Evolutionary conservation across 1,140 invertebrate genomes (phyloP), one percentile per base, ranked within the genome.

Genomic region (Adelges cooleyi): DNA sequence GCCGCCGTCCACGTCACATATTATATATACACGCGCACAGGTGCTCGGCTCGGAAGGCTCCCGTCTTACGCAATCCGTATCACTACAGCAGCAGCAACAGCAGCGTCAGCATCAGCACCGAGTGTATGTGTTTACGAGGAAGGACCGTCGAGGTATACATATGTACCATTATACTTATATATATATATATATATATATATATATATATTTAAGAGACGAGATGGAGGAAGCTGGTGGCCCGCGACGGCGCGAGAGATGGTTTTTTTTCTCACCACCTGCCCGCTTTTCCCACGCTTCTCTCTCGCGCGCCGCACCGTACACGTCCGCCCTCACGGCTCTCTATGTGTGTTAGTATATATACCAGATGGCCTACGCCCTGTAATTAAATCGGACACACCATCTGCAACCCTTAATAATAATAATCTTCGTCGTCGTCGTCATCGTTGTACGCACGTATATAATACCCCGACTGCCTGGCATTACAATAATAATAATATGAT

Each of bases 261-360:
- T 52, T 23, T 38, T 53, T 23, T 56, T 56, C 53, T 56, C 53
- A 56, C 53, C 53, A 56, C 53, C 53, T 56, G 53, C 53, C 53
- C 53, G 53, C 53, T 56, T 56, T 56, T 56, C 53, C 53, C 53
- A 56, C 53, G 53, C 53, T 56, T 56, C 53, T 56, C 53, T 56
- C 36, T 33, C 53, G n/a, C 53, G 13, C 53, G 15, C 53, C 29
- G 10, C 38, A 48, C 44, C 44, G 44, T 20, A 48, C 5, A 48
- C 18, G 23, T 15, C 50, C 27, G 23, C 50, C 9, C 17, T 25
- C 9, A 29, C 33, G 29, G 52, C 18, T 18, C 50, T 11, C 27
- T 11, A 10, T 18, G 10, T 52, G n/a, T n/a, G n/a, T n/a, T n/a
- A n/a, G 29, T 33, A 11, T 33, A 11, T 33, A 33, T 33, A 56